Conservation (phyloP, 1,140 invertebrate species). For the Neuroterus valhalla region DNA sequence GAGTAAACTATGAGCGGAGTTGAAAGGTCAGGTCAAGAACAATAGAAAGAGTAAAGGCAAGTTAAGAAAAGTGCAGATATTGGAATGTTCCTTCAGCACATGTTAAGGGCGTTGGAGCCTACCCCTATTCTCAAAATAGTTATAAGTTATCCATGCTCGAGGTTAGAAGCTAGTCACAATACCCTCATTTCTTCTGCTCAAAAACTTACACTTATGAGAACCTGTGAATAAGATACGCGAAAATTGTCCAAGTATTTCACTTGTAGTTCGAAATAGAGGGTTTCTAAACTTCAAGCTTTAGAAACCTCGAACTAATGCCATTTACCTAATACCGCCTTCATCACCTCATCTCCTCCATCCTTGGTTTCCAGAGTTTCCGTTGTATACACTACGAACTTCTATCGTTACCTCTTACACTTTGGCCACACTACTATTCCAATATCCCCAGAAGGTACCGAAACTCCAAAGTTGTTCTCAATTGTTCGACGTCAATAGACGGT, state of each 20-base stretch:
- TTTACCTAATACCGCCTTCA: conserved; percentile 45
- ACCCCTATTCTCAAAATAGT: no score
- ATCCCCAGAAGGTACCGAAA: conserved; percentile 44
- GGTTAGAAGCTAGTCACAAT: no score
- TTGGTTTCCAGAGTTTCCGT: conserved; percentile 49
- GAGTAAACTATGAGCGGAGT: no score
- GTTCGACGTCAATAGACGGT: conserved; percentile 33
- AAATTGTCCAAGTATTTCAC: conserved; percentile 36
- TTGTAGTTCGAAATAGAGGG: conserved; percentile 42
- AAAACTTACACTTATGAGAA: no score
- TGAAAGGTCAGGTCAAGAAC: no score
- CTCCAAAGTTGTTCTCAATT: conserved; percentile 48
- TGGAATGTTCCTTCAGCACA: no score
- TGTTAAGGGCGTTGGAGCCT: no score
- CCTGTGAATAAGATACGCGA: no score
- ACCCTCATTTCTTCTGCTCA: no score
- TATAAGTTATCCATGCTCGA: no score
- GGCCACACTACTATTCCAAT: conserved; percentile 49
- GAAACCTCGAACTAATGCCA: conserved; percentile 62
- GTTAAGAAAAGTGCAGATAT: no score
- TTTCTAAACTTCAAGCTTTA: conserved; percentile 55
- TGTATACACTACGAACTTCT: conserved; percentile 50
- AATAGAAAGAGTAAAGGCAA: no score
- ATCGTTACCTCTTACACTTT: conserved; percentile 42
- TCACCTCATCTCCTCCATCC: conserved; percentile 1